Evolutionary conservation across 2,797 vertebrate genomes (phyloP).

Genomic region (Notolepis coatsorum): DNA sequence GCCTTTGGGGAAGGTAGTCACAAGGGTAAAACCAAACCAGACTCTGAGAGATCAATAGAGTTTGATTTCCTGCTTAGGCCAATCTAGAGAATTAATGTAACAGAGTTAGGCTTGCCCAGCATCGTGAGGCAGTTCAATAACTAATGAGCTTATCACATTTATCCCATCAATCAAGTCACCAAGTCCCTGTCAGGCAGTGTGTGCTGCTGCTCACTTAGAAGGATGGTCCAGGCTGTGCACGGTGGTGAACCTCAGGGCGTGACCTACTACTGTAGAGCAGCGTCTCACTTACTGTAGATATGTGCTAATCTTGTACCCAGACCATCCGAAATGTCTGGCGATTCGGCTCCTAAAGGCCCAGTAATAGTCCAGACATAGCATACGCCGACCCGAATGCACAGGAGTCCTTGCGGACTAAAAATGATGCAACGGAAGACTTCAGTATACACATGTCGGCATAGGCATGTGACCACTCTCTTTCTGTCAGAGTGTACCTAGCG

Average conservation of each 20-base stretch:
- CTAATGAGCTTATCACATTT: constrained; percentile 38
- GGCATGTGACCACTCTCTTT: too few relatives aligned
- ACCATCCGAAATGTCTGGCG: too few relatives aligned
- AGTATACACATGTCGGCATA: too few relatives aligned
- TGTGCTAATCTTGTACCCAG: too few relatives aligned
- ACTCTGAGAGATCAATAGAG: constrained; percentile 33
- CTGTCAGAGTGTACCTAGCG: too few relatives aligned
- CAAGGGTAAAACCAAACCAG: constrained; percentile 3
- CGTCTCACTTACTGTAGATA: too few relatives aligned
- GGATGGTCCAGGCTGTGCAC: background rate
- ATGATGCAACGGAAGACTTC: too few relatives aligned
- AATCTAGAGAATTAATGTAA: constrained; percentile 46
- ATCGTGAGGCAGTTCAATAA: constrained; percentile 32
- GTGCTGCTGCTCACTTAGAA: constrained; percentile 12
- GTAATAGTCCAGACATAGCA: too few relatives aligned
- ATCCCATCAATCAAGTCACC: constrained; percentile 26
- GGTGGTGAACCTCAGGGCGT: background rate
- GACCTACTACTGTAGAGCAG: background rate
- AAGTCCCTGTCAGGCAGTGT: constrained; percentile 17
- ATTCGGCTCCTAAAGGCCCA: too few relatives aligned
- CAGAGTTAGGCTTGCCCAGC: constrained; percentile 26
- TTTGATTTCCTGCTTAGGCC: constrained; percentile 53
- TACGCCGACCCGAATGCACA: too few relatives aligned
- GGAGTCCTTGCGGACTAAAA: too few relatives aligned
- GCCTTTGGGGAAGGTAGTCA: constrained; percentile 7